Conservation (phyloP, 2,797 vertebrate genomes). For the Chaetodon trifasciatus region DNA sequence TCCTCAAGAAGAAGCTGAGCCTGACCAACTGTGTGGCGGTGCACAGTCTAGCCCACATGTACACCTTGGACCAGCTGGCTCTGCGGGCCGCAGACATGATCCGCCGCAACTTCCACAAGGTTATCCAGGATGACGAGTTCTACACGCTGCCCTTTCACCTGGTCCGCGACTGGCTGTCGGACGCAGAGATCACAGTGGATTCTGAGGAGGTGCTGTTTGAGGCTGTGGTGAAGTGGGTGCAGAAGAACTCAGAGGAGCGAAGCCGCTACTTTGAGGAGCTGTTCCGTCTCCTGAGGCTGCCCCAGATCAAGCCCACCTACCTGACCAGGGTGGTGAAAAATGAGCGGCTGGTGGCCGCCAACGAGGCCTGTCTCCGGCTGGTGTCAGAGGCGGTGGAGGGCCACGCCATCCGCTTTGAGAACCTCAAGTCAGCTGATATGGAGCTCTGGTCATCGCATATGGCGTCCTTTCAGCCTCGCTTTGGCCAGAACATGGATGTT, state of each 20-base stretch:
- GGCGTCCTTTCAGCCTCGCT: conserved; percentile 90
- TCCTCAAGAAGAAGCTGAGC: conserved; percentile 96
- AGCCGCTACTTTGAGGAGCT: conserved; percentile 94
- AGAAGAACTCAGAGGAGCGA: conserved; percentile 90
- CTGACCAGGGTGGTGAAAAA: conserved; percentile 93
- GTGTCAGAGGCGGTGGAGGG: conserved; percentile 94
- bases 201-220: conserved; percentile 96
- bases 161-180: conserved; percentile 94
- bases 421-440: conserved; percentile 89
- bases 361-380: conserved; percentile 89
- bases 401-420: conserved; percentile 93
- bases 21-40: conserved; percentile 95
- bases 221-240: conserved; percentile 94
- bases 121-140: conserved; percentile 97
- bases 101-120: conserved; percentile 94
- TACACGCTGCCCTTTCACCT: conserved; percentile 96
- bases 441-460: conserved; percentile 87
- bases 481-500: conserved; percentile 97
- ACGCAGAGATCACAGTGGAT: conserved; percentile 94
- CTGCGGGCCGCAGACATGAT: conserved; percentile 96
- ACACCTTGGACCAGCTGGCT: conserved; percentile 93
- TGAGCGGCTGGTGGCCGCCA: conserved; percentile 88
- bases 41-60: conserved; percentile 97
- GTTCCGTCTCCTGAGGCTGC: conserved; percentile 91
- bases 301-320: conserved; percentile 96